phyloP scores from a whole-genome alignment of 1,140 invertebrate genomes.

The Hyposmocoma kahamanoa region DNA sequence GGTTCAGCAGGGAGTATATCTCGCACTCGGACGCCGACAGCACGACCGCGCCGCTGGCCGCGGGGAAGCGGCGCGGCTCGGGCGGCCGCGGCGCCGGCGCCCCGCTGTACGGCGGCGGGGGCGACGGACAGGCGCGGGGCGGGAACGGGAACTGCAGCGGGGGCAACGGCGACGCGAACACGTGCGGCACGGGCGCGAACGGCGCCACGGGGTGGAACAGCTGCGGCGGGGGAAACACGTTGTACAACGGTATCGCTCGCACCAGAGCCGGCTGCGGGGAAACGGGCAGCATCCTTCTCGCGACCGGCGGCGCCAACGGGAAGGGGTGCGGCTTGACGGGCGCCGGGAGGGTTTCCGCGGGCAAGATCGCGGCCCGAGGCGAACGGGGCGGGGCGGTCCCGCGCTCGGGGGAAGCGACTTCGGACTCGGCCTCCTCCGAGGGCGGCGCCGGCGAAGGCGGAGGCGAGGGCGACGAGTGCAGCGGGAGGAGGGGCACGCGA shows the following conservation, averaged over 20 bases:
- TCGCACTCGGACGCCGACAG: constrained; percentile 32
- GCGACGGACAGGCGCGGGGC: neutral
- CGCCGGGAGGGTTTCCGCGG: neutral
- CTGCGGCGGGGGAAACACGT: neutral
- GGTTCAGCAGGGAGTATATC: constrained; percentile 27
- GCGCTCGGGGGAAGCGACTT: neutral
- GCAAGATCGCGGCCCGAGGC: neutral
- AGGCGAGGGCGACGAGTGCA: neutral
- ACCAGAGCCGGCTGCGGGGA: neutral
- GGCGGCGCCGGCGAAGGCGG: no score
- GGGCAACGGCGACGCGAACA: neutral
- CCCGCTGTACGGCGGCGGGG: neutral
- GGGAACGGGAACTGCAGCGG: neutral
- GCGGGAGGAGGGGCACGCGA: neutral
- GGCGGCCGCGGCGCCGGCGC: constrained; percentile 3
- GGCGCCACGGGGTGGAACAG: neutral
- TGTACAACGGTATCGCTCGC: neutral
- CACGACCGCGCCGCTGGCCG: constrained; percentile 14
- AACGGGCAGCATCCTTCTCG: neutral
- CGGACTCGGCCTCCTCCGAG: neutral
- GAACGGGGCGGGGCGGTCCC: neutral
- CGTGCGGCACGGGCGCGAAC: neutral
- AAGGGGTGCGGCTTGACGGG: neutral
- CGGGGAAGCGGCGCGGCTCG: neutral
- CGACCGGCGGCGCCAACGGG: neutral